phyloP scores from a whole-genome alignment of 2,797 vertebrate genomes.

The Falco concolor region DNA sequence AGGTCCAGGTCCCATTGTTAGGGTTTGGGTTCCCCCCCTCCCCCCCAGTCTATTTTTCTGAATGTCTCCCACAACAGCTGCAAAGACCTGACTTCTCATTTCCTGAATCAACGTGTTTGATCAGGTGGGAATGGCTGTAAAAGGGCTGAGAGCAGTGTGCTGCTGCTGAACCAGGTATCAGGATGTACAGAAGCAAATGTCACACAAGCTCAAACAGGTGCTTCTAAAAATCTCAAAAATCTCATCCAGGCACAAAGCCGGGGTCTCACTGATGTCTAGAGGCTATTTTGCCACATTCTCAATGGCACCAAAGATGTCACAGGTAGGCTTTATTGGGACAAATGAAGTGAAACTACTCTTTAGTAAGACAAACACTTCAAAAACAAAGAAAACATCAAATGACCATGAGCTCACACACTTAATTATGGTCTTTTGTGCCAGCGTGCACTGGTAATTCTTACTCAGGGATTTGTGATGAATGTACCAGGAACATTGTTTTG shows the following conservation, averaged over 20 bases:
- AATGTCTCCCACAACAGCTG: neutral
- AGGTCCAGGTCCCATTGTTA: neutral
- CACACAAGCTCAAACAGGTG: neutral
- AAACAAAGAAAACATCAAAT: neutral
- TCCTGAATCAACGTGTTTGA: neutral
- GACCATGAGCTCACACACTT: neutral
- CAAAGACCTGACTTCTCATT: neutral
- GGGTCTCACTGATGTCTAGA: neutral
- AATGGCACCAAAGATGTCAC: neutral
- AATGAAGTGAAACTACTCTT: neutral
- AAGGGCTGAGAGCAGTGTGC: neutral
- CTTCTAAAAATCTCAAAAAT: neutral
- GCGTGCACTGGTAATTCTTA: neutral
- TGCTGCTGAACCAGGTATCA: rapidly evolving
- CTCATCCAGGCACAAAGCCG: neutral
- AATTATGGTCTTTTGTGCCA: neutral
- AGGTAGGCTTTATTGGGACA: neutral
- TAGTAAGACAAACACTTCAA: neutral
- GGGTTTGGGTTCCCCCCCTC: rapidly evolving
- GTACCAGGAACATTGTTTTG: neutral
- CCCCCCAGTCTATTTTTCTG: neutral
- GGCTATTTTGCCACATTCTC: neutral
- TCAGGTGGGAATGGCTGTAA: neutral
- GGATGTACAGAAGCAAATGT: neutral
- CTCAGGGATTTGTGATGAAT: neutral